Conservation (phyloP, 2,888 invertebrate genomes). For the Eulithis prunata region DNA sequence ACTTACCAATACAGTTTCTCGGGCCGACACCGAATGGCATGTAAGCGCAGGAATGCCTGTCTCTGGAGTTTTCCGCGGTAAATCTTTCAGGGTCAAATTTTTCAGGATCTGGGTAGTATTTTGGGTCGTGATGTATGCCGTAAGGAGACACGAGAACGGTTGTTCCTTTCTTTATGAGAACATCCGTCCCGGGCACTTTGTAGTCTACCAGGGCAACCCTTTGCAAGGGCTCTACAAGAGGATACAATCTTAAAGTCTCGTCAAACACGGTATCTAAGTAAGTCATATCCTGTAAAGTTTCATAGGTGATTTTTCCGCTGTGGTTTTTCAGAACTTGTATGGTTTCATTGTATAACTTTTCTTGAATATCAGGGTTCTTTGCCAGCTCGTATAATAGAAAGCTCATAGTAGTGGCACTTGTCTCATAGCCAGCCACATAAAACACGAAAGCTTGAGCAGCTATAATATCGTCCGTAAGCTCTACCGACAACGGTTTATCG, state of each 20-base stretch:
- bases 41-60: conserved; percentile 43
- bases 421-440: conserved; percentile 74
- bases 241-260: conserved; percentile 42
- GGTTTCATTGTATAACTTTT: conserved; percentile 54
- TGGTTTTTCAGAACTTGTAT: conserved; percentile 31
- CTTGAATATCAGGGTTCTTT: conserved; percentile 63
- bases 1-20: conserved; percentile 46
- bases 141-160: conserved; percentile 53
- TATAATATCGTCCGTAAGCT: conserved; percentile 58
- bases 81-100: conserved; percentile 73
- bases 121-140: conserved; percentile 62
- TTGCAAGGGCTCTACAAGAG: conserved; percentile 58
- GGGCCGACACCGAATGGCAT: conserved; percentile 66
- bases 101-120: conserved; percentile 64
- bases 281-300: conserved; percentile 15
- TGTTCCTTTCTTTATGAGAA: conserved; percentile 53
- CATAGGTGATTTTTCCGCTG: conserved; percentile 13
- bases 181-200: conserved; percentile 52
- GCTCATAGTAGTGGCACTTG: conserved; percentile 66
- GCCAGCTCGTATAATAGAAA: conserved; percentile 65
- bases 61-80: conserved; percentile 22
- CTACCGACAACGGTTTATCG: conserved; percentile 36
- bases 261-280: conserved; percentile 22
- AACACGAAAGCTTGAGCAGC: conserved; percentile 71
- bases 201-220: conserved; percentile 54